Evolutionary conservation across 2,113 vertebrate genomes (phyloP).

Genomic region (Mesitornis unicolor): DNA sequence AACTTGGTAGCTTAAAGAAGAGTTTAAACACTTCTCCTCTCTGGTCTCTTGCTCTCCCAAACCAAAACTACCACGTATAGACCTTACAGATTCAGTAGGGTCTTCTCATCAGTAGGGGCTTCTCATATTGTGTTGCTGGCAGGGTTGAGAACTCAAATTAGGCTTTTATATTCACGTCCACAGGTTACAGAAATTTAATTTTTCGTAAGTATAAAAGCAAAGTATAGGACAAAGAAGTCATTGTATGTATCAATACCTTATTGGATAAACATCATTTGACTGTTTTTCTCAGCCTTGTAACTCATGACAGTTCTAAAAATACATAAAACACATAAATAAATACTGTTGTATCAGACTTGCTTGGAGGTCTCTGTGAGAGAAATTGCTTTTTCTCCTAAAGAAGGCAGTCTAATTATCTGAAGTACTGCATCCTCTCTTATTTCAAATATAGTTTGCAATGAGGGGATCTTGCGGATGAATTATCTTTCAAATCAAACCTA

Average conservation of each 20-base stretch:
- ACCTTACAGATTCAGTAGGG: neutral
- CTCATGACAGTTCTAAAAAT: neutral
- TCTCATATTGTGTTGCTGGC: neutral
- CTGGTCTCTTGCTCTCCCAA: neutral
- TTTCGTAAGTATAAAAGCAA: neutral
- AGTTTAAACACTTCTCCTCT: neutral
- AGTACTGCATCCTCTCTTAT: neutral
- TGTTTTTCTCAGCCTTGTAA: neutral
- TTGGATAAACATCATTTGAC: neutral
- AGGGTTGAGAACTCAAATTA: neutral
- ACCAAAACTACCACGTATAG: neutral
- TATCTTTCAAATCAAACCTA: neutral
- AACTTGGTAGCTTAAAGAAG: neutral
- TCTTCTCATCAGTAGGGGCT: neutral
- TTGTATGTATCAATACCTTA: neutral
- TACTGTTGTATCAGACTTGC: neutral
- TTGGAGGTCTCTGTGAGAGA: neutral
- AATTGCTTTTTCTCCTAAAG: neutral
- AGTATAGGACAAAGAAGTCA: neutral
- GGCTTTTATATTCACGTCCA: neutral
- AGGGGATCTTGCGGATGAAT: neutral
- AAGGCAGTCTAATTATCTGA: neutral
- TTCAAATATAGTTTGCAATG: neutral
- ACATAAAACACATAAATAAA: neutral
- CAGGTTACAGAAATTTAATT: neutral